These are phyloP conservation scores for Lasioglossum leucozonium DNA, from an alignment of 2,888 invertebrate genomes.

Conservation along the genomic window DNA sequence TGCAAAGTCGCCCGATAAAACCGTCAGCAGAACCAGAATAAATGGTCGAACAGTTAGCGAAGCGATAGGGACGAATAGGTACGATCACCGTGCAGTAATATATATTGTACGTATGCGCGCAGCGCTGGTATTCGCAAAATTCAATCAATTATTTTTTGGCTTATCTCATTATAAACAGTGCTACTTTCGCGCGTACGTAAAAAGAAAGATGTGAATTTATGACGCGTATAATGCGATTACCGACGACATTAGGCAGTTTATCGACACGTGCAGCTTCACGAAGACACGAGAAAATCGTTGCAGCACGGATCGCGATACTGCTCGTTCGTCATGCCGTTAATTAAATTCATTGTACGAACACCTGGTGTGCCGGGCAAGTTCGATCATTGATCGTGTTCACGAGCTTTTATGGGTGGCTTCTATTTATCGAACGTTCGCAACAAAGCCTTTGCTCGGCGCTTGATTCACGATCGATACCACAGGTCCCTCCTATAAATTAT, in stretches of 20 bases:
- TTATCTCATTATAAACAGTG: constrained; percentile 54
- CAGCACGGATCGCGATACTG: constrained; percentile 20
- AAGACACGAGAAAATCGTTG: constrained; percentile 27
- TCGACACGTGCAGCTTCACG: constrained; percentile 54
- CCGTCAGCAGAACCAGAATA: constrained; percentile 44
- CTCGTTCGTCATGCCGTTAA: constrained; percentile 56
- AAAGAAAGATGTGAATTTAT: constrained; percentile 66
- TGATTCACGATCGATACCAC: constrained; percentile 10
- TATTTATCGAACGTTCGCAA: constrained; percentile 31
- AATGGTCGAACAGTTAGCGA: constrained; percentile 59
- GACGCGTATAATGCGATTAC: constrained; percentile 73
- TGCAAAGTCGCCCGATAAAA: constrained; percentile 41
- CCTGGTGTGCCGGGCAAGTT: constrained; percentile 55
- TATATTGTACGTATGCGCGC: constrained; percentile 43
- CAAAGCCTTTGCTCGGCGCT: neutral
- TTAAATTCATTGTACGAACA: constrained; percentile 61
- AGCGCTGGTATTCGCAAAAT: constrained; percentile 65
- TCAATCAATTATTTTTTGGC: constrained; percentile 71
- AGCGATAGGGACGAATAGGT: constrained; percentile 50
- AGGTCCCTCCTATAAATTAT: neutral
- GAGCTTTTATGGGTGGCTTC: constrained; percentile 23
- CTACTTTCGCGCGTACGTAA: constrained; percentile 37
- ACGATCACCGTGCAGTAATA: constrained; percentile 43
- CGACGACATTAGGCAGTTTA: constrained; percentile 74
- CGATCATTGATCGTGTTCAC: constrained; percentile 47